A percentile compares a stretch with the other conserved stretches of the same genome.
Conservation (phyloP, 2,113 vertebrate genomes). For the Arizona elegans region DNA sequence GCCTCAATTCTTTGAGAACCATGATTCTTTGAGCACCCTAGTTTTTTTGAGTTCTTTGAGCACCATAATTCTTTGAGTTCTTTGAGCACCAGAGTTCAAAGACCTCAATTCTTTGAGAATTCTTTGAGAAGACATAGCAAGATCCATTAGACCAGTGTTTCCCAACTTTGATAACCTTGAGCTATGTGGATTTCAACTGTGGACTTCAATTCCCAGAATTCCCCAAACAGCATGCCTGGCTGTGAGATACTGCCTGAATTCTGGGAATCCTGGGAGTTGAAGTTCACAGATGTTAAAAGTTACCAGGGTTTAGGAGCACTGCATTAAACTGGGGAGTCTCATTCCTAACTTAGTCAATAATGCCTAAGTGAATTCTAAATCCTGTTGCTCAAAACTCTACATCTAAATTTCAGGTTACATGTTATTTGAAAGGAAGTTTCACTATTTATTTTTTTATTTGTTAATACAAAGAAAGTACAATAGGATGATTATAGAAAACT, state of each 20-base stretch:
- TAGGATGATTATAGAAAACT: not conserved
- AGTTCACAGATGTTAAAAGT: no score
- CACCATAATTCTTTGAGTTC: no score
- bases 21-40: not conserved
- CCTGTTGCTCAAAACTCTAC: not conserved
- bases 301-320: not conserved
- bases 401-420: not conserved
- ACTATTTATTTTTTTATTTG: not conserved
- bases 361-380: not conserved
- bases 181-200: not conserved
- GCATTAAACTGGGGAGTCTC: no score
- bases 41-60: no score
- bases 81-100: no score
- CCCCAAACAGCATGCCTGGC: not conserved
- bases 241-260: not conserved
- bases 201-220: not conserved
- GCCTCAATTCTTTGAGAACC: no score
- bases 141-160: not conserved
- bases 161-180: not conserved
- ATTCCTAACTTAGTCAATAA: not conserved
- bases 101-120: no score
- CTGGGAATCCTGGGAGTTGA: no score
- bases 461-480: not conserved
- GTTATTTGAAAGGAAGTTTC: not conserved
- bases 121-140: not conserved